These are phyloP conservation scores for Callithrix jacchus DNA, from an alignment of 2,113 vertebrate species.

Conservation along the genomic window DNA sequence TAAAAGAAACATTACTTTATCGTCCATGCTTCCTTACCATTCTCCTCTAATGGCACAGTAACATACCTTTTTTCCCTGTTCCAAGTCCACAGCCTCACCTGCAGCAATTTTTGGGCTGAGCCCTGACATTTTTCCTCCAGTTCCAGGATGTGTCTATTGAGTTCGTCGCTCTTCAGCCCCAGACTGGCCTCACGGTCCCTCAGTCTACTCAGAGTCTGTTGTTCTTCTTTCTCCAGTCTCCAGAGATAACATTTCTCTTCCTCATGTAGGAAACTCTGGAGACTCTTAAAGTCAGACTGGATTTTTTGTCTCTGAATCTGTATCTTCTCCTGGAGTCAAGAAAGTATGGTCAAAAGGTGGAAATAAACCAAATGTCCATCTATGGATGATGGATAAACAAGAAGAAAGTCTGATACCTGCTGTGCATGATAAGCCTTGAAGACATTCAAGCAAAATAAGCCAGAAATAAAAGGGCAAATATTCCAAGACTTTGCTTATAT, in stretches of 20 bases:
- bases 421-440: background rate
- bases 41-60: background rate
- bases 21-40: background rate
- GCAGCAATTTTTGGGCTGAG: constrained; percentile 37
- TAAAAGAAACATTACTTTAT: background rate
- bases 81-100: constrained; percentile 34
- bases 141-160: background rate
- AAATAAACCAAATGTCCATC: background rate
- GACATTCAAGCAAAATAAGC: background rate
- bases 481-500: no score
- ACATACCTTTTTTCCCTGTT: background rate
- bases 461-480: background rate
- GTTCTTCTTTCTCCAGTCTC: constrained; percentile 53
- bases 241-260: constrained; percentile 44
- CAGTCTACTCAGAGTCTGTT: background rate
- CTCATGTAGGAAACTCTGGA: constrained; percentile 25
- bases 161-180: background rate
- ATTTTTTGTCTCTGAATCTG: constrained; percentile 24
- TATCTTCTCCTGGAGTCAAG: constrained; percentile 21
- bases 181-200: background rate
- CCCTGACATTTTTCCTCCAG: constrained; percentile 48
- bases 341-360: background rate
- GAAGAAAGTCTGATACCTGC: background rate
- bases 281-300: constrained; percentile 32
- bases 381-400: background rate